Conservation (phyloP, 2,797 vertebrate species). For the Setipinna tenuifilis region DNA sequence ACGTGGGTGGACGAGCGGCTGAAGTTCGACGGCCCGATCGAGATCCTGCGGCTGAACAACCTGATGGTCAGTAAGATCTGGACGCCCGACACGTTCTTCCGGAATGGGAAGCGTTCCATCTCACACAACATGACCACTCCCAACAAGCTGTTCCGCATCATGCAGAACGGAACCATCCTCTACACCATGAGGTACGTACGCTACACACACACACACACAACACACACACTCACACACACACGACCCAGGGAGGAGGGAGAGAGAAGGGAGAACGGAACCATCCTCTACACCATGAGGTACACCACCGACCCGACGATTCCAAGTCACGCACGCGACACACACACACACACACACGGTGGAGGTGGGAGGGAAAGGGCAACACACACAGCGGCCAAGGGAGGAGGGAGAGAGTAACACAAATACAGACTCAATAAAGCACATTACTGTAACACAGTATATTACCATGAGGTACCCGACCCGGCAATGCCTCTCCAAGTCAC, state of each 20-base stretch:
- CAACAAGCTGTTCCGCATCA: conserved; percentile 88
- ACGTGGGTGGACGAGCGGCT: conserved; percentile 82
- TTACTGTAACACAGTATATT: too few relatives aligned
- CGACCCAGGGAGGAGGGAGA: too few relatives aligned
- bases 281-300: conserved; percentile 87
- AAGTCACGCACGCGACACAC: background rate
- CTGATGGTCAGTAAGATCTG: conserved; percentile 88
- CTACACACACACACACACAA: background rate
- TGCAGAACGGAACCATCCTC: conserved; percentile 87
- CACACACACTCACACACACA: too few relatives aligned
- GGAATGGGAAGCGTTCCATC: conserved; percentile 85
- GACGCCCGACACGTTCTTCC: conserved; percentile 86
- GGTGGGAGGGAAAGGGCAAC: too few relatives aligned
- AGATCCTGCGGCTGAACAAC: conserved; percentile 85
- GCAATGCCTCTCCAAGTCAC: too few relatives aligned
- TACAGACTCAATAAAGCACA: too few relatives aligned
- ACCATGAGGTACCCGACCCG: too few relatives aligned
- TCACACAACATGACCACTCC: conserved; percentile 88
- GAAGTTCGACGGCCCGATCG: conserved; percentile 81
- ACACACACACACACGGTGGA: too few relatives aligned
- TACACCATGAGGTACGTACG: conserved; percentile 80
- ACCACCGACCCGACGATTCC: too few relatives aligned
- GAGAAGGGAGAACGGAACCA: conserved; percentile 86
- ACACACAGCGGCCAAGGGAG: too few relatives aligned
- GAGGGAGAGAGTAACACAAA: too few relatives aligned